A percentile compares a stretch with the other conserved stretches of the same genome.
Evolutionary conservation across 2,797 vertebrate species (phyloP).

Genomic region (Philypnodon macrostomus): DNA sequence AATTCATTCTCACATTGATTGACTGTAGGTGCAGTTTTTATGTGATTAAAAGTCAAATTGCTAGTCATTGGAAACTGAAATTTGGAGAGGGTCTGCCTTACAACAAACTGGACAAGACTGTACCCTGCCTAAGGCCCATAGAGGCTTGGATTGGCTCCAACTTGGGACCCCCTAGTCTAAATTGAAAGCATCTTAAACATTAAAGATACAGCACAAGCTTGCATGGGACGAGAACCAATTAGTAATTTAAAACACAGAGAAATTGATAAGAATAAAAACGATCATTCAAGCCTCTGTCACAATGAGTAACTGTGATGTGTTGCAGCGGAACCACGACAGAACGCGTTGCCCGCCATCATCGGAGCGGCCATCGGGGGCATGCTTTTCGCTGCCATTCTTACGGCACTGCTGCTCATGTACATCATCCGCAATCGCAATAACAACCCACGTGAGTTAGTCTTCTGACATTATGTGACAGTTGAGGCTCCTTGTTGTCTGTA

Average conservation of each 20-base stretch:
- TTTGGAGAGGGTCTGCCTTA: too few species aligned
- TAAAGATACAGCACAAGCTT: not conserved
- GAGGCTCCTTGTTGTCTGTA: too few species aligned
- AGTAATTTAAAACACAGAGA: not conserved
- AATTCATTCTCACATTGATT: too few species aligned
- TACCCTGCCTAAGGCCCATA: too few species aligned
- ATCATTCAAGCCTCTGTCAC: slow-evolving; percentile 13
- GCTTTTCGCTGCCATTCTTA: slow-evolving; percentile 77
- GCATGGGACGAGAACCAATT: slow-evolving; percentile 40
- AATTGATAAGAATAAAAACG: not conserved
- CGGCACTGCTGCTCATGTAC: slow-evolving; percentile 78
- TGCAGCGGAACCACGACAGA: slow-evolving; percentile 84
- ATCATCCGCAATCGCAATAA: slow-evolving; percentile 80
- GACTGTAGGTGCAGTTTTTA: too few species aligned
- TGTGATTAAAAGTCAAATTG: too few species aligned
- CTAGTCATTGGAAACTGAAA: too few species aligned
- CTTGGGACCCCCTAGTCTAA: too few species aligned
- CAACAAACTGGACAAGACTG: too few species aligned
- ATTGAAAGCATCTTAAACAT: not conserved
- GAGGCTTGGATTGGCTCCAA: too few species aligned
- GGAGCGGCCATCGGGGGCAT: slow-evolving; percentile 85
- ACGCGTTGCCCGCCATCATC: slow-evolving; percentile 82
- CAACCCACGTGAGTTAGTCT: slow-evolving; percentile 87
- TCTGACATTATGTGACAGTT: too few species aligned
- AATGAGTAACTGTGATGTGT: slow-evolving; percentile 70